phyloP scores from a whole-genome alignment of 2,797 vertebrate species.

The Coregonus sp. region DNA sequence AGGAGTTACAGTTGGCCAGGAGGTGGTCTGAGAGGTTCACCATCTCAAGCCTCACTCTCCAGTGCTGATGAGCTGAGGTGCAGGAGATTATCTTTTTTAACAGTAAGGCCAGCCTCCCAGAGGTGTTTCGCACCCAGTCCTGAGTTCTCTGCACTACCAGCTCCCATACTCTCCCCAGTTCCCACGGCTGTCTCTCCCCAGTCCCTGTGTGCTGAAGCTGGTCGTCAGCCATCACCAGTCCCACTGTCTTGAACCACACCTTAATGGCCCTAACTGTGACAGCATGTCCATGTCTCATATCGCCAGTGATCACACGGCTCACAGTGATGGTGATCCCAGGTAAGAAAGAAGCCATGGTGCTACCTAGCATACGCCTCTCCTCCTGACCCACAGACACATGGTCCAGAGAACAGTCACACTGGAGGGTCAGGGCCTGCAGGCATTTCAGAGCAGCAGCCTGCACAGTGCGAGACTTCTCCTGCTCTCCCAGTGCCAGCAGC shows the following conservation, averaged over 20 bases:
- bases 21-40: conserved; percentile 80
- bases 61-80: conserved; percentile 85
- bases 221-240: conserved; percentile 83
- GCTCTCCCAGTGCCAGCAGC: conserved; percentile 84
- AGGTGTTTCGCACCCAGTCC: conserved; percentile 83
- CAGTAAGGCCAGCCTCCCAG: conserved; percentile 77
- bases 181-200: conserved; percentile 40
- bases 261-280: conserved; percentile 79
- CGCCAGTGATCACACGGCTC: conserved; percentile 83
- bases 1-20: conserved; percentile 77
- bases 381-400: conserved; percentile 60
- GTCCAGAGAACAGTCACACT: conserved; percentile 83
- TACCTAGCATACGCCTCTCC: conserved; percentile 72
- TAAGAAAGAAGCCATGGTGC: conserved; percentile 88
- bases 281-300: conserved; percentile 87
- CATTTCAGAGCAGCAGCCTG: conserved; percentile 82
- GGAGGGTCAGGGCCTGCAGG: conserved; percentile 80
- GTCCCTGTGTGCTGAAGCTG: conserved; percentile 72
- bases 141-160: conserved; percentile 80
- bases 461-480: conserved; percentile 82
- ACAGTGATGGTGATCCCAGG: conserved; percentile 83
- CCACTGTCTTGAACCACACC: conserved; percentile 80
- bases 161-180: conserved; percentile 71
- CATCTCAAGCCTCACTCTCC: conserved; percentile 87
- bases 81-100: conserved; percentile 83